phyloP scores from a whole-genome alignment of 2,888 invertebrate genomes.

The Nomada fucata region DNA sequence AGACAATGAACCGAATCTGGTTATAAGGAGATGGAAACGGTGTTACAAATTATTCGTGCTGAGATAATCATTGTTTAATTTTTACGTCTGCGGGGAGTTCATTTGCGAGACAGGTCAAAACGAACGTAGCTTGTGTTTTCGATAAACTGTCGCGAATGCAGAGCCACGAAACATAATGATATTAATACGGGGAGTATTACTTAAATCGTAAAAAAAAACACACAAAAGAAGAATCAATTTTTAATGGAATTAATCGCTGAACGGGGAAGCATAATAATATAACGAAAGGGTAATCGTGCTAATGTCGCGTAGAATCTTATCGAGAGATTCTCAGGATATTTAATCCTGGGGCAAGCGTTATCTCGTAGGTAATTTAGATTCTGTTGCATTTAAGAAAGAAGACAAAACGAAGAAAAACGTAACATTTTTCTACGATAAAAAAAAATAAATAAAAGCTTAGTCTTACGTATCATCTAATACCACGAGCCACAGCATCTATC shows the following conservation, averaged over 20 bases:
- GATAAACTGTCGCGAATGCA: constrained; percentile 13
- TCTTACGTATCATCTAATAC: background rate
- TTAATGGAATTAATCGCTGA: too few species aligned
- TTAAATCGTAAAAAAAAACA: background rate
- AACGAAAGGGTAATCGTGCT: background rate
- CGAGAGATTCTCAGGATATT: background rate
- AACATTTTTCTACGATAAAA: constrained; percentile 34
- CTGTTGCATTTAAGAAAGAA: background rate
- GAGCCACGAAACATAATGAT: too few species aligned
- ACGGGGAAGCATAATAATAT: too few species aligned
- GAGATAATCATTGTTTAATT: constrained; percentile 32
- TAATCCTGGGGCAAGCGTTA: too few species aligned
- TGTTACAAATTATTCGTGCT: constrained; percentile 2
- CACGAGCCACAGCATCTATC: constrained; percentile 1
- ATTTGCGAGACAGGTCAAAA: background rate
- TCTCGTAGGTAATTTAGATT: constrained; percentile 25
- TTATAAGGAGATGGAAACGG: background rate
- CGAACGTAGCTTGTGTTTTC: constrained; percentile 21
- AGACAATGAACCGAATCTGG: background rate
- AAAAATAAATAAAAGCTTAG: background rate
- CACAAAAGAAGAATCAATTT: too few species aligned
- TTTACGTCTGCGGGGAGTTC: background rate
- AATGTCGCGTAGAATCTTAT: background rate
- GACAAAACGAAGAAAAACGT: background rate
- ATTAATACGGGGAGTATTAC: too few species aligned